Conservation (phyloP, 1,140 invertebrate genomes). For the Aphis gossypii region DNA sequence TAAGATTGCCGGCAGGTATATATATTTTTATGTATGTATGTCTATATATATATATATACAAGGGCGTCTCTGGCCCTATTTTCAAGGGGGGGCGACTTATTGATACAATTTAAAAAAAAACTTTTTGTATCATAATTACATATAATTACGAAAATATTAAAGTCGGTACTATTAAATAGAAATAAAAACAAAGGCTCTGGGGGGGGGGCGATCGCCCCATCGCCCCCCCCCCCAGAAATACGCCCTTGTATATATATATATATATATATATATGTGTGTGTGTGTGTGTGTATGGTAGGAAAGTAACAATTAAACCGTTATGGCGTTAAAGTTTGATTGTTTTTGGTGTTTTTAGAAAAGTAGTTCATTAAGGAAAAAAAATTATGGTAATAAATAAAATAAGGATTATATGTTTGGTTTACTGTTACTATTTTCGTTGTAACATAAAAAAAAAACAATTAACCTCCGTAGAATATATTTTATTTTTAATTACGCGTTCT, state of each 20-base stretch:
- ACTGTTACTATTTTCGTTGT: neutral
- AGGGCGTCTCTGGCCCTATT: too few relatives aligned
- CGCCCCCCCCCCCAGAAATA: too few relatives aligned
- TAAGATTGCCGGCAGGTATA: neutral
- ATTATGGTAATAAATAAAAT: neutral
- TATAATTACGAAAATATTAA: too few relatives aligned
- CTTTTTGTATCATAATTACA: too few relatives aligned
- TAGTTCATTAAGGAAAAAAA: neutral
- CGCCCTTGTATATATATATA: too few relatives aligned
- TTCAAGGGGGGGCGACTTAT: too few relatives aligned
- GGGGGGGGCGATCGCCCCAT: too few relatives aligned
- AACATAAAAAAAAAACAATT: slow-evolving; percentile 7
- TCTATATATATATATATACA: too few relatives aligned
- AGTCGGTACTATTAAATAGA: too few relatives aligned
- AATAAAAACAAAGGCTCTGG: too few relatives aligned
- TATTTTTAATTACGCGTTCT: neutral
- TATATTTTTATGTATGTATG: neutral
- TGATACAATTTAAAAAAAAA: too few relatives aligned
- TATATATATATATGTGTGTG: too few relatives aligned
- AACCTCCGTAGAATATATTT: neutral
- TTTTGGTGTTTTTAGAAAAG: neutral
- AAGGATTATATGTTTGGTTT: neutral
- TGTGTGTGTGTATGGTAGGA: neutral
- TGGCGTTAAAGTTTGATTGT: neutral
- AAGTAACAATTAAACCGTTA: neutral